phyloP scores from a whole-genome alignment of 1,140 invertebrate species.

The Ganaspis sp. region DNA sequence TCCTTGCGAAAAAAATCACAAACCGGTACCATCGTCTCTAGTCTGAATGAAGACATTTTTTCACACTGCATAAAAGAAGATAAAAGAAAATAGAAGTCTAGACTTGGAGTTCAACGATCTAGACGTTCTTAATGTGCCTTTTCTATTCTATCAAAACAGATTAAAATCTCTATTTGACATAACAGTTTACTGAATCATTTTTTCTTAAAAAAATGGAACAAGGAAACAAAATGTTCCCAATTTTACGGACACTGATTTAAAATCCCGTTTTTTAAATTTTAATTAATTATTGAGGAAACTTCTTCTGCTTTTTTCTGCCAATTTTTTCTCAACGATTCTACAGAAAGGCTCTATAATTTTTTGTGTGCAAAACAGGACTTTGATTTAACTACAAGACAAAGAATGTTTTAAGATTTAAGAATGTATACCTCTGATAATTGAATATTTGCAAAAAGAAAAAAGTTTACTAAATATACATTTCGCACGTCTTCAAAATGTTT shows the following conservation, averaged over 20 bases:
- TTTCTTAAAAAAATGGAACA: not conserved
- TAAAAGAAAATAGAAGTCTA: not conserved
- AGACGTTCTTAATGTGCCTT: not conserved
- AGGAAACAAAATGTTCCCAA: not conserved
- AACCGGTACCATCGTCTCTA: not conserved
- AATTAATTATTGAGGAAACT: not conserved
- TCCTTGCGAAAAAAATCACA: not conserved
- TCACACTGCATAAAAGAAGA: not conserved
- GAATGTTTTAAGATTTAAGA: too few relatives aligned
- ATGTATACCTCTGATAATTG: too few relatives aligned
- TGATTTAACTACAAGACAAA: too few relatives aligned
- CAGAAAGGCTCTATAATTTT: too few relatives aligned
- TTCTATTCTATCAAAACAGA: not conserved
- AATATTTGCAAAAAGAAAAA: too few relatives aligned
- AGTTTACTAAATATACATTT: too few relatives aligned
- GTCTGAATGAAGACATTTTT: not conserved
- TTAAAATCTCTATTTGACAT: not conserved
- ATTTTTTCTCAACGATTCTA: too few relatives aligned
- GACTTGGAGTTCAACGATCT: conserved; percentile 1
- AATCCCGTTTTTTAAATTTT: not conserved
- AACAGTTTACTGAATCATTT: not conserved
- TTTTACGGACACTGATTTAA: too few relatives aligned
- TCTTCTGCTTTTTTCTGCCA: too few relatives aligned
- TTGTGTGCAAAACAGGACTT: too few relatives aligned
- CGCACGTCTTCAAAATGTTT: too few relatives aligned